Base-by-base conservation (phyloP, 2,113 vertebrate genomes). In the Stegostoma tigrinum region DNA sequence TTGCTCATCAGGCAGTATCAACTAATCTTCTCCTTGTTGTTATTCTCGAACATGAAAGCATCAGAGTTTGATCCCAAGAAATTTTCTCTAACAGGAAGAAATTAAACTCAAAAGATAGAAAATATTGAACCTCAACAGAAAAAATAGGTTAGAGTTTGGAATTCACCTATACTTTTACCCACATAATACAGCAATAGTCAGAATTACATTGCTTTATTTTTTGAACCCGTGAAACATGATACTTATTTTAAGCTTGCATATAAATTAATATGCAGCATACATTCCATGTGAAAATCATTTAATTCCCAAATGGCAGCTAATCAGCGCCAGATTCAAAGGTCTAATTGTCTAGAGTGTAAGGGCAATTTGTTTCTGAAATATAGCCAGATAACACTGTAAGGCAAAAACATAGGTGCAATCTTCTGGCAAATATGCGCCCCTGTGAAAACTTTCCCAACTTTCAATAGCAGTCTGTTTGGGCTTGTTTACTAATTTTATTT, bases 361-460 rank as follows among this genome's bases (percentile, higher is more conserved):
- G 30, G 61, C 89, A 93, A 93, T 93, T 38, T 93, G 89, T 38
- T 67, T 93, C 89, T 93, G 61, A 93, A 93, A 93, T 93, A 66
- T 38, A 93, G 89, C 89, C 89, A 93, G 34, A 66, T 93, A 67
- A 93, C 17, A 67, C 34, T 93, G 48, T 6, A 66, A 66, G 80
- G 10, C 66, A 64, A 91, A 91, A 91, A 66, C 61, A 34, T 90
- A 91, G 61, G 34, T 66, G 64, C 89, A 93, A 93, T 91, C 55
- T 91, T 66, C 89, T 66, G 30, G 52, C 89, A 64, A 61, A 61
- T 91, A 66, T 91, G 27, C 38, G 6, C 61, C 61, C 34, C 14
- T 38, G 89, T 93, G 64, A 66, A 23, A 38, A 66, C 34, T 66
- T 38, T 93, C 38, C 55, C 21, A 66, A 93, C 34, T 93, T 67